Base-by-base conservation (phyloP, 2,888 invertebrate species). In the Mesopsocus fuscifrons region DNA sequence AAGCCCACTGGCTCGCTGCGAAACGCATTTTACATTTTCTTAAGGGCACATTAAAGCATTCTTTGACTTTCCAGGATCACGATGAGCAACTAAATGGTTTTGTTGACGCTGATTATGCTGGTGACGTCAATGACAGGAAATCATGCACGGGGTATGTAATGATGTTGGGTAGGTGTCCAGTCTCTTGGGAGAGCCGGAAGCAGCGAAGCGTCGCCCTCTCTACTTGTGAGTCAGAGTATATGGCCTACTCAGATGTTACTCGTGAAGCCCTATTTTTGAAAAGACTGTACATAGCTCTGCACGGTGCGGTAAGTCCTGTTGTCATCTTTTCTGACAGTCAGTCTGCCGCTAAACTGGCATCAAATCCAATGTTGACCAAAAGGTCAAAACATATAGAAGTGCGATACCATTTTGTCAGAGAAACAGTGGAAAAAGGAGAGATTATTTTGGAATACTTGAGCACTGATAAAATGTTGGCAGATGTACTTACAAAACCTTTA, bases 371-470 rank as follows among this genome's bases (percentile, higher is more conserved):
- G 18, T 42, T 15, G 15, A 34, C 34, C n/a, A 16, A 16, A 2
- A n/a, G 41, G n/a, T 42, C 41, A 1, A 44, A 42, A 34, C 42
- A 44, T 15, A 44, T 44, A 3, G 41, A 21, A 18, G 23, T 44
- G 5, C n/a, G 33, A 2, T 16, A 44, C 26, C 41, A 44, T 8
- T 23, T 45, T 16, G 17, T 44, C 2, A 9, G 42, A 8, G 42
- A 42, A n/a, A 13, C 16, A 2, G 34, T 42, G 11, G 2, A 3
- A 40, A 17, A 41, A 8, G 34, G 34, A 38, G 2, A 3, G 2
- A 11, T 35, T 4, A 9, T 3, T 2, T 3, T 42, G 6, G 3
- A 15, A 15, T 5, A 38, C 2, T n/a, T 42, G 4, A 17, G 9
- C 5, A 33, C 33, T 4, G 33, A 33, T 16, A 33, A 33, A 16